Evolutionary conservation across 2,888 invertebrate species (phyloP), one percentile per base, ranked within the genome.

Genomic region (Pseudococcus longispinus): DNA sequence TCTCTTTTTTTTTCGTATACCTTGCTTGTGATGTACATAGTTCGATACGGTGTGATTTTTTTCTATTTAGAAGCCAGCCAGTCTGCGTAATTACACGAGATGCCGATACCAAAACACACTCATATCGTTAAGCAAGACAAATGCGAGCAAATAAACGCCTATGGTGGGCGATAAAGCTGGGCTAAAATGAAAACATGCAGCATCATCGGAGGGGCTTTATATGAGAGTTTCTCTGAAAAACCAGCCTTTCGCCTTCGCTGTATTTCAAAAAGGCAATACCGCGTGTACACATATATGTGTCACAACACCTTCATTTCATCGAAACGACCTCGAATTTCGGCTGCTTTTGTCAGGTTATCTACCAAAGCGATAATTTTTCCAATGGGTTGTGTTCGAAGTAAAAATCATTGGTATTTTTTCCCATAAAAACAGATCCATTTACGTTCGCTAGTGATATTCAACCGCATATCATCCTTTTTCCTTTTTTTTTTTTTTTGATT

Each of bases 291-390:
- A 29, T 60, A 60, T 74, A 74, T 32, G 32, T 37, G 74, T 32
- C 74, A 74, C 32, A 37, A 74, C 32, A 32, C 74, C 74, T 74
- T 74, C 74, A 74, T 74, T 74, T 74, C 15, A 74, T 23, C 70
- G 15, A 18, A 51, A n/a, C 51, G 15, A 5, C 51, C 26, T 29
- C 70, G 70, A 26, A 26, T 70, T 70, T 70, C 13, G n/a, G 23
- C 70, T 70, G 70, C 26, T 26, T 70, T 70, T 70, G 70, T 70
- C 29, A 74, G 74, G 29, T n/a, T 37, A 74, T 74, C 74, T 32
- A 32, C n/a, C 32, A 74, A 74, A 74, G 74, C 32, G 74, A 74
- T 74, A 74, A 74, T 74, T 74, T 74, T 74, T 32, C 74, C 74
- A 9, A 18, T 74, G 74, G 2, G 32, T 32, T 18, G 32, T 20